Evolutionary conservation across 2,888 invertebrate genomes (phyloP).

Genomic region (Monochamus alternatus): DNA sequence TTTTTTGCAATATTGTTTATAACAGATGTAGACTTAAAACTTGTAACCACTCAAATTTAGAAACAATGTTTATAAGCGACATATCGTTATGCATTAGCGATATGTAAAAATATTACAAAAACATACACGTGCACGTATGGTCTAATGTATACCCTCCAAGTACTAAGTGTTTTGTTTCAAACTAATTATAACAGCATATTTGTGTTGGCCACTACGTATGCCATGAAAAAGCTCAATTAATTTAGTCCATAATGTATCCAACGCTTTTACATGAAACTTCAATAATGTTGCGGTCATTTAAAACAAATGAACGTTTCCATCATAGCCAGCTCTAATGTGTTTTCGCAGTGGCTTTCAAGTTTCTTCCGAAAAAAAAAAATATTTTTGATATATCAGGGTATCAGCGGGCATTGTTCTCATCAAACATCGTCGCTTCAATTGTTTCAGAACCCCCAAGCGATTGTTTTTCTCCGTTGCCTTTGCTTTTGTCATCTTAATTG

Average conservation of each 20-base stretch:
- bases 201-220: slow-evolving; percentile 17
- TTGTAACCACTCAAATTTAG: too few species aligned
- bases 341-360: slow-evolving; percentile 31
- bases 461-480: slow-evolving; percentile 34
- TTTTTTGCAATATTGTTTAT: too few species aligned
- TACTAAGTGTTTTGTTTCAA: slow-evolving; percentile 10
- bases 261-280: slow-evolving; percentile 23
- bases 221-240: slow-evolving; percentile 34
- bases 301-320: slow-evolving; percentile 26
- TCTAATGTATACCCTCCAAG: background rate
- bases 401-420: slow-evolving; percentile 28
- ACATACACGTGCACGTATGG: background rate
- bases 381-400: slow-evolving; percentile 32
- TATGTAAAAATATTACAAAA: background rate
- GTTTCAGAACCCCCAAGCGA: slow-evolving; percentile 28
- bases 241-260: slow-evolving; percentile 26
- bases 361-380: slow-evolving; percentile 22
- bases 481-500: slow-evolving; percentile 22
- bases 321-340: slow-evolving; percentile 27
- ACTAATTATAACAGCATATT: slow-evolving; percentile 29
- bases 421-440: slow-evolving; percentile 29
- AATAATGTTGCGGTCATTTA: slow-evolving; percentile 30
- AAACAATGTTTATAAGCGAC: background rate
- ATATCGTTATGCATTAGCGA: background rate
- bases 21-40: too few species aligned